A percentile compares a stretch with the other conserved stretches of the same genome.
phyloP scores from a whole-genome alignment of 2,797 vertebrate species.

The Siniperca obscura region DNA sequence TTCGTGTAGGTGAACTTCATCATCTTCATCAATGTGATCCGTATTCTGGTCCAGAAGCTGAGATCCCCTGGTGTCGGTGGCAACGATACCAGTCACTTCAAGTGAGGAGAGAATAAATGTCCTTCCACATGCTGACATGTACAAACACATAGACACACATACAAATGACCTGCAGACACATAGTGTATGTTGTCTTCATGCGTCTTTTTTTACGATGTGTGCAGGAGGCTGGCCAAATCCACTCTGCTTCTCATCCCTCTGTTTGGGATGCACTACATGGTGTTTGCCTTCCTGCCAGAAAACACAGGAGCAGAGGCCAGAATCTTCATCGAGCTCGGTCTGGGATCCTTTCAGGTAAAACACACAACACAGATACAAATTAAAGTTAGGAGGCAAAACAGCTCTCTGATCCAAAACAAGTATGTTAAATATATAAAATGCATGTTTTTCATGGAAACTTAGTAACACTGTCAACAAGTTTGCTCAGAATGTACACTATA shows the following conservation, averaged over 20 bases:
- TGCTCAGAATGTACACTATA: background rate
- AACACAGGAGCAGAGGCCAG: constrained; percentile 88
- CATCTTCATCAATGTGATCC: constrained; percentile 92
- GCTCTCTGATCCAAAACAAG: background rate
- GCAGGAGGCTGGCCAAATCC: constrained; percentile 95
- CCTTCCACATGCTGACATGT: background rate
- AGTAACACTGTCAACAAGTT: background rate
- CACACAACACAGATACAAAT: background rate
- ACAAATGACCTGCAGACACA: background rate
- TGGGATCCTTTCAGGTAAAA: constrained; percentile 95
- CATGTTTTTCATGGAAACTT: background rate
- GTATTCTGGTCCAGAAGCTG: constrained; percentile 90
- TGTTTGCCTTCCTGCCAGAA: constrained; percentile 95
- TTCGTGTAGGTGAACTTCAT: constrained; percentile 87
- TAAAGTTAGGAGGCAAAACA: background rate
- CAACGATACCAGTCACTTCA: constrained; percentile 87
- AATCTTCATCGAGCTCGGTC: constrained; percentile 91
- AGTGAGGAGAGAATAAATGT: constrained; percentile 78
- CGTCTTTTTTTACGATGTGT: background rate
- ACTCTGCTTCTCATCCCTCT: constrained; percentile 96
- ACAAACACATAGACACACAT: background rate
- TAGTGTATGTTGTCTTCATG: background rate
- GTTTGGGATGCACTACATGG: constrained; percentile 95
- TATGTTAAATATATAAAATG: background rate
- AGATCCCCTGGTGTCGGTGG: constrained; percentile 84